Percentiles rank a stretch among this genome's conserved stretches.
Evolutionary conservation across 30 jellyfish, hydroid and myxozoan genomes (phyloP).

Genomic region (Aurelia sp.): DNA sequence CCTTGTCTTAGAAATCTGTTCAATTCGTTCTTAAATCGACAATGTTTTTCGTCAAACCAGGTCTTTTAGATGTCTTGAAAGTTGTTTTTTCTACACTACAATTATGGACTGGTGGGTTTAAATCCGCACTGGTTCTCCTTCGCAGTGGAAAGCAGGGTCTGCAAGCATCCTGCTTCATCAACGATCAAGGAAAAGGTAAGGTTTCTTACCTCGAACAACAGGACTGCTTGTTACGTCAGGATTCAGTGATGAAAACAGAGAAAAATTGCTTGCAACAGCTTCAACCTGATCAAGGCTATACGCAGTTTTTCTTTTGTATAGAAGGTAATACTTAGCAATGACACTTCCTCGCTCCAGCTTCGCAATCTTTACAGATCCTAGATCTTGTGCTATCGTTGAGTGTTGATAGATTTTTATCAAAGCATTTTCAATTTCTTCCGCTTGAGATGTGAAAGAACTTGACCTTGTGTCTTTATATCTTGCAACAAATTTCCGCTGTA

Average conservation of each 20-base stretch:
- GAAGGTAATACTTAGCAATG: slow-evolving; percentile 15
- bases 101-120: too few relatives aligned
- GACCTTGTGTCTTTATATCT: slow-evolving; percentile 15
- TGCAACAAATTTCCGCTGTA: slow-evolving; percentile 2
- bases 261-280: background rate
- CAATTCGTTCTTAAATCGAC: too few relatives aligned
- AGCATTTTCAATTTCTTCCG: slow-evolving; percentile 2
- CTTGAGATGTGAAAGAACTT: slow-evolving; percentile 2
- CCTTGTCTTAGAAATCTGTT: too few relatives aligned
- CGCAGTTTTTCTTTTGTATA: background rate
- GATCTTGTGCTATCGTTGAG: slow-evolving; percentile 1
- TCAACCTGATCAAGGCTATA: slow-evolving; percentile 1
- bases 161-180: background rate
- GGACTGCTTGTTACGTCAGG: slow-evolving; percentile 5
- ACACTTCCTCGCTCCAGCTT: slow-evolving; percentile 30
- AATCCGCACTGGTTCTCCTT: too few relatives aligned
- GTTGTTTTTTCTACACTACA: too few relatives aligned
- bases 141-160: too few relatives aligned
- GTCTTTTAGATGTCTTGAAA: too few relatives aligned
- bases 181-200: background rate
- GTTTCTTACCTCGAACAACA: background rate
- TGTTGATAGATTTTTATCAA: background rate
- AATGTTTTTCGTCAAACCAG: too few relatives aligned
- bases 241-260: slow-evolving; percentile 13
- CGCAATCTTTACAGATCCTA: slow-evolving; percentile 6